Evolutionary conservation across 2,113 vertebrate species (phyloP).

Genomic region (Nerophis lumbriciformis): DNA sequence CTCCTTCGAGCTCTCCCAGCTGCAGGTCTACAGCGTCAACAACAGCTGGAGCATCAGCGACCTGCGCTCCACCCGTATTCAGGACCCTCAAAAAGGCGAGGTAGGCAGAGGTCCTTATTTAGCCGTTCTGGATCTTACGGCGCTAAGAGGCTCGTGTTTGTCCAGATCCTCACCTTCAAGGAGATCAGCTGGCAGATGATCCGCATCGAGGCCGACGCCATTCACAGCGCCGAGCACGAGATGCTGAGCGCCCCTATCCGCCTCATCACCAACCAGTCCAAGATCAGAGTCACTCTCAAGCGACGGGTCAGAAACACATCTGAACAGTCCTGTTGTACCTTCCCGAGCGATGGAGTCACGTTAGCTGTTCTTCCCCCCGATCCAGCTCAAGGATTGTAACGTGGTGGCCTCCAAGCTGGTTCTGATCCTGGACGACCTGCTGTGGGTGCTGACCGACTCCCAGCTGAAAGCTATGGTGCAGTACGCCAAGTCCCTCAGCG

Average conservation of each 20-base stretch:
- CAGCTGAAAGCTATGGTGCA: slow-evolving; percentile 98
- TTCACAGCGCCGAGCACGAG: slow-evolving; percentile 92
- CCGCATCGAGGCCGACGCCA: slow-evolving; percentile 96
- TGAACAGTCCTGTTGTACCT: not conserved
- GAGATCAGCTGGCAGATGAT: slow-evolving; percentile 99
- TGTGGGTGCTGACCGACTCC: slow-evolving; percentile 98
- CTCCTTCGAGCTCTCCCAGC: slow-evolving; percentile 95
- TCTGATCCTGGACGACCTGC: slow-evolving; percentile 90
- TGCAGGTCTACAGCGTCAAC: slow-evolving; percentile 96
- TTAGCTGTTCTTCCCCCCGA: not conserved
- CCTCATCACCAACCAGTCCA: slow-evolving; percentile 97
- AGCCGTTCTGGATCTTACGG: too few species aligned
- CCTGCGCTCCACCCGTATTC: slow-evolving; percentile 88
- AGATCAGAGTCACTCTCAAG: slow-evolving; percentile 93
- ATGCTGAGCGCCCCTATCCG: slow-evolving; percentile 93
- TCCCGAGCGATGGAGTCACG: not conserved
- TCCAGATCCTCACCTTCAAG: slow-evolving; percentile 94
- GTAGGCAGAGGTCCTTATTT: slow-evolving; percentile 52
- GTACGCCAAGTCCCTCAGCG: slow-evolving; percentile 96
- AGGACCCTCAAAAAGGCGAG: slow-evolving; percentile 88
- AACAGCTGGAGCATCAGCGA: slow-evolving; percentile 88
- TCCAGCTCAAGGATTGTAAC: slow-evolving; percentile 91
- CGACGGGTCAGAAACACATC: slow-evolving; percentile 79
- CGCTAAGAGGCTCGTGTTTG: not conserved
- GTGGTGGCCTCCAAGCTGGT: slow-evolving; percentile 94